Base-by-base conservation (phyloP, 2,888 invertebrate genomes). In the Cordylochernes scorpioides region DNA sequence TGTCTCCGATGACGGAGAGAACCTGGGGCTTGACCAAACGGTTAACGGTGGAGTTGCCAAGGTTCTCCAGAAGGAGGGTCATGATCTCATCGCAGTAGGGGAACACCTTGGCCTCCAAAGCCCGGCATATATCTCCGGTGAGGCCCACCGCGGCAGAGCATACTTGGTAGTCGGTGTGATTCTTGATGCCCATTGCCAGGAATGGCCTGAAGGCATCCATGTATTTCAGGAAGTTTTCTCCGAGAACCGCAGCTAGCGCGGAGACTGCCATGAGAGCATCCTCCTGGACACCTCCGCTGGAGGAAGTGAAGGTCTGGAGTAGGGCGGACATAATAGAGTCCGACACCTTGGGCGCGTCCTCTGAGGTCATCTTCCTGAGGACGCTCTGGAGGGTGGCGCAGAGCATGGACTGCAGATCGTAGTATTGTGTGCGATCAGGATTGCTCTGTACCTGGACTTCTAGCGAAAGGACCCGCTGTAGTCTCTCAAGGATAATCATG, bases 231-330 rank as follows among this genome's bases (percentile, higher is more conserved):
- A 99, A 99, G 24, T 71, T 70, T 41, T 77, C 73, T 6, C 82
- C 80, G 29, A 94, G 58, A 4, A 82, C 74, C 54, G 94, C 94
- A 4, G 86, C 80, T 14, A 97, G 60, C 1, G 86, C 82, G 0
- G 86, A 78, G 1, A 94, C 82, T 0, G 94, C 88, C 67, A 94
- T 71, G 9, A 97, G 62, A 0, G 94, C 97, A 54, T 97, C 97
- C 53, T 99, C 94, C 54, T 97, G 91, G 0, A 97, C 91, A 4
- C 72, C 73, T 15, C 82, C 82, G 27, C 48, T 71, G 44, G 73
- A 74, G 1, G 75, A 73, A 44, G 67, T 75, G 50, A 94, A 80
- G 80, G 97, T 94, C 24, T 80, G 74, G 27, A 97, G 57, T 34
- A 97, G 62, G 1, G 91, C 86, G 0, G 71, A 68, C 94, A 97